phyloP scores from a whole-genome alignment of 2,113 vertebrate species.

The Pavo muticus region DNA sequence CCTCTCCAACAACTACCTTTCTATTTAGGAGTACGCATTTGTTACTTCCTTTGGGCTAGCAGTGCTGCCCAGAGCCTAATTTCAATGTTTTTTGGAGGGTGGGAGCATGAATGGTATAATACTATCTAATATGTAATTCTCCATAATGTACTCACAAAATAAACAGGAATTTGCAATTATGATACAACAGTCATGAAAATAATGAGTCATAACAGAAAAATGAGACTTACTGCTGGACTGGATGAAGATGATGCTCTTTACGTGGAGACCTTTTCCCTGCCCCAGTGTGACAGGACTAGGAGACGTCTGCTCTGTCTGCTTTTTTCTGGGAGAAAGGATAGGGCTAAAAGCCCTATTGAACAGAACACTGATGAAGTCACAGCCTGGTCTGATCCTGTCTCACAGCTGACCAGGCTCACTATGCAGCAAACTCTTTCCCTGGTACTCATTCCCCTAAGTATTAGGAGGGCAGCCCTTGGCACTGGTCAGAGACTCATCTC shows the following conservation, averaged over 20 bases:
- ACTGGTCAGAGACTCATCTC: background rate
- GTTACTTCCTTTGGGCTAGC: background rate
- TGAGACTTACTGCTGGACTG: background rate
- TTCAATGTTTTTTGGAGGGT: background rate
- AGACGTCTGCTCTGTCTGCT: accelerated
- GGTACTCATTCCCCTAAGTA: background rate
- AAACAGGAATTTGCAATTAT: background rate
- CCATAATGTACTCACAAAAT: background rate
- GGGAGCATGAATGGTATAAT: background rate
- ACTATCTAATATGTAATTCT: background rate
- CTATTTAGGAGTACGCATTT: background rate
- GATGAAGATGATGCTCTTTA: background rate
- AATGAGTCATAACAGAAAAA: background rate
- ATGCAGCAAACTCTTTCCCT: background rate
- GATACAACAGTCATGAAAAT: background rate
- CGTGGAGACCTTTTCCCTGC: background rate
- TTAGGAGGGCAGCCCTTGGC: accelerated
- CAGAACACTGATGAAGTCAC: background rate
- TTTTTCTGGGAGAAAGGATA: background rate
- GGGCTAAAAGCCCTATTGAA: background rate
- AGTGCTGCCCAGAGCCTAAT: background rate
- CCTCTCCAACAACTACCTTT: background rate
- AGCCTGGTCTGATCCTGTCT: background rate
- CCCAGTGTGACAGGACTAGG: background rate
- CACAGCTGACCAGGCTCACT: background rate